phyloP scores from a whole-genome alignment of 2,888 invertebrate species.

The Parnassius orleans region DNA sequence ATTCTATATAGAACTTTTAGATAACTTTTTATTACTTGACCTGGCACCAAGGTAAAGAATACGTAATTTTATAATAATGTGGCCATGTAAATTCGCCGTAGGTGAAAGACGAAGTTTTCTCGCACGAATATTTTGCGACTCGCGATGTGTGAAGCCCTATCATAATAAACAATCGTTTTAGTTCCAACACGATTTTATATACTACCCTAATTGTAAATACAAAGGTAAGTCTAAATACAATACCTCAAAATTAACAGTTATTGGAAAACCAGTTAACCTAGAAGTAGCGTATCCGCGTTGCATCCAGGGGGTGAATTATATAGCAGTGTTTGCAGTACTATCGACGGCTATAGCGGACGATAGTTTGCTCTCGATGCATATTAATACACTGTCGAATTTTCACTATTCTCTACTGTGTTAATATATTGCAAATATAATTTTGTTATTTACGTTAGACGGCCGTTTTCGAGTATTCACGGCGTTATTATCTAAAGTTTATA shows the following conservation, averaged over 20 bases:
- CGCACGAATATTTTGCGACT: constrained; percentile 12
- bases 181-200: constrained; percentile 10
- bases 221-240: too few relatives aligned
- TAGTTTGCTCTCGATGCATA: constrained; percentile 26
- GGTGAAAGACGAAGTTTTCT: too few relatives aligned
- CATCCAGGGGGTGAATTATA: constrained; percentile 15
- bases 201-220: too few relatives aligned
- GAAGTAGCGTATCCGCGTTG: not conserved
- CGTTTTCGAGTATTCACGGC: constrained; percentile 6
- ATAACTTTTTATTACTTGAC: too few relatives aligned
- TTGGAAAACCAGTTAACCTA: not conserved
- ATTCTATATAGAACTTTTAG: constrained; percentile 13
- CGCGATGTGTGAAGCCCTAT: constrained; percentile 13
- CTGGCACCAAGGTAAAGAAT: too few relatives aligned
- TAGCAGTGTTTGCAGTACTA: constrained; percentile 20
- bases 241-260: too few relatives aligned
- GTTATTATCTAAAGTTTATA: too few relatives aligned
- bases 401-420: constrained; percentile 10
- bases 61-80: too few relatives aligned
- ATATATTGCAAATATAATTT: constrained; percentile 3
- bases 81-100: too few relatives aligned
- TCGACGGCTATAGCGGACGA: constrained; percentile 12
- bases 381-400: constrained; percentile 20
- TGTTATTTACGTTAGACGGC: constrained; percentile 9
- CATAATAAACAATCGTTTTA: too few relatives aligned